Percentiles rank a stretch among this genome's conserved stretches.
Evolutionary conservation across 2,888 invertebrate genomes (phyloP).

Genomic region (Tethea ocularis): DNA sequence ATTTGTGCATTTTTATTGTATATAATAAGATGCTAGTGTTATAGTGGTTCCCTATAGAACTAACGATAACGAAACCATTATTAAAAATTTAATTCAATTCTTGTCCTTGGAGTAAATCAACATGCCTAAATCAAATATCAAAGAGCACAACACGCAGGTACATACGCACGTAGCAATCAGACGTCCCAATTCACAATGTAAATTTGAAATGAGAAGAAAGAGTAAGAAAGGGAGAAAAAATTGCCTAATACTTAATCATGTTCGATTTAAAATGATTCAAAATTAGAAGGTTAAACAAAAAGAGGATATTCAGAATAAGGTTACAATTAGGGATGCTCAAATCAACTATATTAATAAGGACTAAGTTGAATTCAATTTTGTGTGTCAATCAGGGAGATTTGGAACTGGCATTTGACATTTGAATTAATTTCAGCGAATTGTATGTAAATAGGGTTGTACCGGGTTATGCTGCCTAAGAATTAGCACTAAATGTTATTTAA

Average conservation of each 20-base stretch:
- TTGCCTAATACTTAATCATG: background rate
- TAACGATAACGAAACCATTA: too few relatives aligned
- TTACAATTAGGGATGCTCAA: background rate
- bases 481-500: too few relatives aligned
- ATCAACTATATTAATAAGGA: background rate
- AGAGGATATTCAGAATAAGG: background rate
- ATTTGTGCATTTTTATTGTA: too few relatives aligned
- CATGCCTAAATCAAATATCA: background rate
- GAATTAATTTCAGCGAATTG: background rate
- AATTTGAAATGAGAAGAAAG: background rate
- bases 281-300: slow-evolving; percentile 5
- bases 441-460: background rate
- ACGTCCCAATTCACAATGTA: background rate
- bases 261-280: slow-evolving; percentile 3
- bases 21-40: too few relatives aligned
- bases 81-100: too few relatives aligned
- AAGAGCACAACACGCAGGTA: background rate
- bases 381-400: background rate
- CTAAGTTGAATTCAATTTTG: background rate
- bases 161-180: background rate
- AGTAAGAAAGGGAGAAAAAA: too few relatives aligned
- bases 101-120: too few relatives aligned
- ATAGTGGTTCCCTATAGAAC: too few relatives aligned
- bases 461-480: background rate
- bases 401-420: background rate